phyloP scores from a whole-genome alignment of 1,140 invertebrate genomes.

The Hypsibius dujardini region DNA sequence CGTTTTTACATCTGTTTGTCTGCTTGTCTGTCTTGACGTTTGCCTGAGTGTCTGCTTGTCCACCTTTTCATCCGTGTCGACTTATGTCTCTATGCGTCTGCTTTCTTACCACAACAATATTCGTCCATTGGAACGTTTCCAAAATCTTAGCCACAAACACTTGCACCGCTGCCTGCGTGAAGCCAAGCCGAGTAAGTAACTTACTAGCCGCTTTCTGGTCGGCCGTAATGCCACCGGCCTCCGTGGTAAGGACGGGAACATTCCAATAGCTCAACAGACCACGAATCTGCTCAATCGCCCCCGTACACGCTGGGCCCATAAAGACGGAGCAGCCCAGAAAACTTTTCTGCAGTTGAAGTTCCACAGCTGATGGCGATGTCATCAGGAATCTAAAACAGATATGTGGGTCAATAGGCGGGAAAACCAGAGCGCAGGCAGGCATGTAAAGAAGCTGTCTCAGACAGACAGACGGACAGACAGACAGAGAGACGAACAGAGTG shows the following conservation, averaged over 20 bases:
- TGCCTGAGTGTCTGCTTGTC: background rate
- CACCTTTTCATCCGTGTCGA: background rate
- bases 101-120: conserved; percentile 1
- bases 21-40: too few species aligned
- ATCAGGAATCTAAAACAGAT: conserved; percentile 3
- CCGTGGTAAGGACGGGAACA: background rate
- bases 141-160: background rate
- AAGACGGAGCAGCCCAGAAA: background rate
- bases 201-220: conserved; percentile 4
- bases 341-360: background rate
- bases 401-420: too few species aligned
- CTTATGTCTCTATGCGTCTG: background rate
- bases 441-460: too few species aligned
- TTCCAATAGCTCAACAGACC: conserved; percentile 1
- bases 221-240: background rate
- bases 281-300: background rate
- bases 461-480: too few species aligned
- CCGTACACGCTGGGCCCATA: conserved; percentile 4
- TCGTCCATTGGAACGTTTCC: background rate
- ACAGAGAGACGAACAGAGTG: too few species aligned
- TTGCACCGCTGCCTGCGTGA: background rate
- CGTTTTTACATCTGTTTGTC: too few species aligned
- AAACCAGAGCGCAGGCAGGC: too few species aligned
- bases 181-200: background rate
- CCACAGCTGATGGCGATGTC: background rate